Conservation (phyloP, 2,888 invertebrate species). For the Chloromyia formosa region DNA sequence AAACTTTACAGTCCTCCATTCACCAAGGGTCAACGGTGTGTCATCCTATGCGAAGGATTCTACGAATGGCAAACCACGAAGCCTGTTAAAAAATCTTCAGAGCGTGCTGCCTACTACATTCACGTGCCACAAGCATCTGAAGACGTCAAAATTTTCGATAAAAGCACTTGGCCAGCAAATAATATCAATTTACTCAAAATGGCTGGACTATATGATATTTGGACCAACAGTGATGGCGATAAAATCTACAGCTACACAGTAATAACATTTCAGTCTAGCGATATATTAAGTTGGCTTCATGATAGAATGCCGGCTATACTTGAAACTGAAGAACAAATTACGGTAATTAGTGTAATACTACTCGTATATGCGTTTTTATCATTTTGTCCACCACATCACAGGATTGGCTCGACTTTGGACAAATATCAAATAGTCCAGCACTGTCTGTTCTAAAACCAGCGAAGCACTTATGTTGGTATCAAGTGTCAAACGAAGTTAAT, state of each 20-base stretch:
- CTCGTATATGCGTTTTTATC: neutral
- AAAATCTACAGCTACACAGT: constrained; percentile 78
- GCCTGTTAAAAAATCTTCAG: constrained; percentile 67
- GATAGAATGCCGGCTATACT: constrained; percentile 84
- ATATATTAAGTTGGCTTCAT: constrained; percentile 76
- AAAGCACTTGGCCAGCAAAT: constrained; percentile 67
- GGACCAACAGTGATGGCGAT: constrained; percentile 69
- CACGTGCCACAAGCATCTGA: constrained; percentile 69
- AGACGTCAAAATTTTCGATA: constrained; percentile 67
- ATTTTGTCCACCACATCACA: too few relatives aligned
- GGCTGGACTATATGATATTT: constrained; percentile 80
- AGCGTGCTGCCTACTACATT: constrained; percentile 79
- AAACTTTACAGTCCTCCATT: constrained; percentile 75
- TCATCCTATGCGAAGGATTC: constrained; percentile 82
- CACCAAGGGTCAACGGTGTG: constrained; percentile 76
- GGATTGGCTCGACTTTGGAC: constrained; percentile 74
- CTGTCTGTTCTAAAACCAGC: constrained; percentile 66
- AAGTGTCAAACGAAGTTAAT: constrained; percentile 76
- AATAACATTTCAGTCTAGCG: constrained; percentile 79
- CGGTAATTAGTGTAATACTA: constrained; percentile 63
- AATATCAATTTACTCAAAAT: constrained; percentile 72
- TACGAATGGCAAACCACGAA: constrained; percentile 83
- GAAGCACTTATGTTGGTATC: constrained; percentile 71
- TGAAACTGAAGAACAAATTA: constrained; percentile 71
- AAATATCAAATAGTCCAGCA: constrained; percentile 66